Base-by-base conservation (phyloP, 1,140 invertebrate genomes). In the Bemisia tabaci region DNA sequence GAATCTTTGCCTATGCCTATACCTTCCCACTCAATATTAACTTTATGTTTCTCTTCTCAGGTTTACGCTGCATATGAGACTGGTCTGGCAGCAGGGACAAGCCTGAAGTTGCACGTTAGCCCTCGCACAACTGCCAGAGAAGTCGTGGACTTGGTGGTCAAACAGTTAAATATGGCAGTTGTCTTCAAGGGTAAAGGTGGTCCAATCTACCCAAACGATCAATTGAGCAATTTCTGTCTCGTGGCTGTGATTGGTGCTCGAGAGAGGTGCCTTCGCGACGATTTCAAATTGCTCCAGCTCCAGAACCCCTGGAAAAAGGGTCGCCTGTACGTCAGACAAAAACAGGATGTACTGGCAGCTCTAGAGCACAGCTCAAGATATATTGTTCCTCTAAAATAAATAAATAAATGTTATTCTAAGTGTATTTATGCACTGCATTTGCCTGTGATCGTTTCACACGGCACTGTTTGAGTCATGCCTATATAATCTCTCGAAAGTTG, bases 221-320 rank as follows among this genome's bases (percentile, higher is more conserved):
- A 88, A 74, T 77, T 91, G 64, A 83, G 85, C 23, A 91, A 94
- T 72, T 97, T 96, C 75, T 97, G 94, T 76, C 80, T 98, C 22
- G 94, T 97, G 0, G 92, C 93, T 0, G 92, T 96, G 21, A 94
- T 97, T 61, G 94, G 94, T 1, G 91, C 92, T 0, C 78, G 94
- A 12, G 94, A 97, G 75, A 80, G 93, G 61, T 95, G 94, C 74
- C 80, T 98, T 0, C 80, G 93, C 12, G 94, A 97, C 72, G 94
- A 97, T 75, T 97, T 95, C 74, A 89, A 91, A 71, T 92, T 93
- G 0, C 78, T 97, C 1, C 88, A 94, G 71, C 78, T 98, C 25
- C 93, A 97, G 74, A 94, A 94, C 77, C 94, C 94, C 0, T 98
- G 95, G 95, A 88, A 91, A 64, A 92, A 92, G 73, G 94, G 95